Conservation (phyloP, 2,113 vertebrate species). For the Oceanodroma tethys region DNA sequence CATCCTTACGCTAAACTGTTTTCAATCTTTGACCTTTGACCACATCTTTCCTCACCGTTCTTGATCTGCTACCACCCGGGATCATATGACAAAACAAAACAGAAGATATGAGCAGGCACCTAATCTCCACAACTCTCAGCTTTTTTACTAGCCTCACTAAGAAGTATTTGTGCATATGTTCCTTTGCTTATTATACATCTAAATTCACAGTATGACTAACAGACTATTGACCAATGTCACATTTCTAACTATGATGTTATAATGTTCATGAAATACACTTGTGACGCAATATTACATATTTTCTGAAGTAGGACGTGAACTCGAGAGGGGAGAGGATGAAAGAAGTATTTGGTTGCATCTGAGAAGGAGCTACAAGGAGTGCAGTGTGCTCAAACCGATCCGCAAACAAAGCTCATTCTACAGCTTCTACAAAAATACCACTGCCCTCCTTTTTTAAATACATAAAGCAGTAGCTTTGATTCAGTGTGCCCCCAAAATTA, state of each 20-base stretch:
- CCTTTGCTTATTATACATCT: background rate
- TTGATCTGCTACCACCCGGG: background rate
- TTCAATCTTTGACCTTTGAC: background rate
- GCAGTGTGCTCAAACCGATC: background rate
- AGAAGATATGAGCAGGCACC: background rate
- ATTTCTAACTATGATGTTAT: background rate
- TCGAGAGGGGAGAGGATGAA: background rate
- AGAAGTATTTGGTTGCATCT: background rate
- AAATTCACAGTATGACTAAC: background rate
- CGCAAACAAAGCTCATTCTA: background rate
- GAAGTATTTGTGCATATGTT: background rate
- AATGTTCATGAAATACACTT: background rate
- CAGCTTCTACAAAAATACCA: background rate
- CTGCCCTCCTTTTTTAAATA: background rate
- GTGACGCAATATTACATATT: background rate
- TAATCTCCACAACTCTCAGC: background rate
- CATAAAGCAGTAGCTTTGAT: background rate
- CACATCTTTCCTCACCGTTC: background rate
- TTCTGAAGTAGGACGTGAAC: background rate
- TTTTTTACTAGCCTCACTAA: background rate
- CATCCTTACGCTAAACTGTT: background rate
- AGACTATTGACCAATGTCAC: background rate
- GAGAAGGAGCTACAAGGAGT: background rate
- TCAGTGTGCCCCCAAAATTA: background rate
- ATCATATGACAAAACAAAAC: background rate